These are phyloP conservation scores for Atrichornis clamosus DNA, from an alignment of 2,113 vertebrate genomes.

Conservation along the genomic window DNA sequence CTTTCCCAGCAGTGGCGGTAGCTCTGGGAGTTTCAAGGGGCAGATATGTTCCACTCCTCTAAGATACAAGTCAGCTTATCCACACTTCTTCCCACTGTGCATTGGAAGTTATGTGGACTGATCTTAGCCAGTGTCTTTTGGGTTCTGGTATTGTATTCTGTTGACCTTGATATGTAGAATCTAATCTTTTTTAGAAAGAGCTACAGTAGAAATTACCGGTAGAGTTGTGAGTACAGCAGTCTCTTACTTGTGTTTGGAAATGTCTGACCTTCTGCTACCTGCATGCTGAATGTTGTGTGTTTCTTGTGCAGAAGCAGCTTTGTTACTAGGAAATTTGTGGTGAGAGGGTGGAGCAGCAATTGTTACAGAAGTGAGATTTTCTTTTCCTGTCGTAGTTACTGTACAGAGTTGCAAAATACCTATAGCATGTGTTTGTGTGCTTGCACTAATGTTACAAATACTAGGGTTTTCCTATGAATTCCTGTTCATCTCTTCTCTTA, in stretches of 20 bases:
- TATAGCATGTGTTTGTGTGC: background rate
- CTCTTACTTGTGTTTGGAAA: background rate
- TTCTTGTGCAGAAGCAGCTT: background rate
- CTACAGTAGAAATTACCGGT: background rate
- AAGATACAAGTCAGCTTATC: background rate
- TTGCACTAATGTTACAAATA: background rate
- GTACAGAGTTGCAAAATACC: background rate
- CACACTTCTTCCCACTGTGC: background rate
- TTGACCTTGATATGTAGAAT: background rate
- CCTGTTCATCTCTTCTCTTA: background rate
- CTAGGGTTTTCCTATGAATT: background rate
- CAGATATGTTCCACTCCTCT: background rate
- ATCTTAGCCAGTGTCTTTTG: background rate
- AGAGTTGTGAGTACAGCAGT: background rate
- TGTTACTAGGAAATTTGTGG: conserved; percentile 62
- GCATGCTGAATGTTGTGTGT: background rate
- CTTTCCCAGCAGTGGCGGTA: background rate
- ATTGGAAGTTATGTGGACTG: background rate
- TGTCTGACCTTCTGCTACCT: background rate
- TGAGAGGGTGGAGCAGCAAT: background rate
- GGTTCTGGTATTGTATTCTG: background rate
- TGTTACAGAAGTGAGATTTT: conserved; percentile 38
- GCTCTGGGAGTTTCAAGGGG: background rate
- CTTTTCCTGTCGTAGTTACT: background rate
- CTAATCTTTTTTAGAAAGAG: background rate